Conservation (phyloP, 2,797 vertebrate genomes). For the Salarias fasciatus region DNA sequence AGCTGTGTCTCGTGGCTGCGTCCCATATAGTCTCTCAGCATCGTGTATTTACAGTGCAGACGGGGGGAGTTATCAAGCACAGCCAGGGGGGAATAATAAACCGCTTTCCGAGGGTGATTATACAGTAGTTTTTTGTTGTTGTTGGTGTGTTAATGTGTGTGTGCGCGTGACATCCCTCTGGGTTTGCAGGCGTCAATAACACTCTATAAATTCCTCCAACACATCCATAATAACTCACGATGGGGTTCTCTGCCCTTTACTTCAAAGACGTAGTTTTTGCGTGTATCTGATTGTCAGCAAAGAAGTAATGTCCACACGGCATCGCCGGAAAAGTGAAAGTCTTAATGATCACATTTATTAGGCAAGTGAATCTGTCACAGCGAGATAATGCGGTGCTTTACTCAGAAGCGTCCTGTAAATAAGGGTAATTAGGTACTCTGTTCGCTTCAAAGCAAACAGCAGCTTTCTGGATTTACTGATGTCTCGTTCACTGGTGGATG, state of each 20-base stretch:
- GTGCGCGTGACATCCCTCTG: slow-evolving; percentile 65
- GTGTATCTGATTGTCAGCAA: slow-evolving; percentile 70
- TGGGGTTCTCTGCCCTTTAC: slow-evolving; percentile 77
- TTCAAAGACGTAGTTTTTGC: slow-evolving; percentile 76
- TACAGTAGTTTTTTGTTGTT: slow-evolving; percentile 13
- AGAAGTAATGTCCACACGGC: slow-evolving; percentile 61
- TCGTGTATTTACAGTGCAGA: slow-evolving; percentile 77
- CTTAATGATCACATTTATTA: slow-evolving; percentile 71
- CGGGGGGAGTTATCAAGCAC: slow-evolving; percentile 60
- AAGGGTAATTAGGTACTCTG: slow-evolving; percentile 76
- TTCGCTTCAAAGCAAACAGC: slow-evolving; percentile 75
- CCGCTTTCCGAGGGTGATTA: slow-evolving; percentile 43
- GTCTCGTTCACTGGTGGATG: slow-evolving; percentile 53
- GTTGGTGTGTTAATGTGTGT: slow-evolving; percentile 44
- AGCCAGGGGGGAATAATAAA: slow-evolving; percentile 31
- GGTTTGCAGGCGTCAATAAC: slow-evolving; percentile 78
- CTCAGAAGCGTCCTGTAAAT: slow-evolving; percentile 71
- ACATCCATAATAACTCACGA: slow-evolving; percentile 73
- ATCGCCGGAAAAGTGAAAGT: slow-evolving; percentile 65
- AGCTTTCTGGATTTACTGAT: slow-evolving; percentile 61
- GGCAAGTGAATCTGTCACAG: slow-evolving; percentile 68
- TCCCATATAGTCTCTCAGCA: slow-evolving; percentile 77
- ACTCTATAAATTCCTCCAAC: slow-evolving; percentile 76
- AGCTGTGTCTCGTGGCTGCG: slow-evolving; percentile 78
- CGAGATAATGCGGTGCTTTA: slow-evolving; percentile 55